Percentiles rank a stretch among this genome's conserved stretches.
Evolutionary conservation across 2,113 vertebrate species (phyloP).

Genomic region (Cynoglossus semilaevis): DNA sequence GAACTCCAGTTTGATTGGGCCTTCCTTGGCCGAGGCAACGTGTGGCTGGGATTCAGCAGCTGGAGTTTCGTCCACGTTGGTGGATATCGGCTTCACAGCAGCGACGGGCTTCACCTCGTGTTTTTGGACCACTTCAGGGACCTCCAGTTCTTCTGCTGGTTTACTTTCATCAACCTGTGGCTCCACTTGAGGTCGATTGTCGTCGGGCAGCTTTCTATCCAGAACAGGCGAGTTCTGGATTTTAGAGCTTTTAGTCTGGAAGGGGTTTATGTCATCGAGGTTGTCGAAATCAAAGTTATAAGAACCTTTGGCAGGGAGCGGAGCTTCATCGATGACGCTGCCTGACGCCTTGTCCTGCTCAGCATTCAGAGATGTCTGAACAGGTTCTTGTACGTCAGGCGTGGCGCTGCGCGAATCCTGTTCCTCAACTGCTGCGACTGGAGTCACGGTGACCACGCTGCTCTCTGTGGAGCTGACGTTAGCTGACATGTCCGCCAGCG

Average conservation of each 20-base stretch:
- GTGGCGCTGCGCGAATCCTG: conserved; percentile 6
- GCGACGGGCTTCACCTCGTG: conserved; percentile 31
- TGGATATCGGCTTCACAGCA: conserved; percentile 19
- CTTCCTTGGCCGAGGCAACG: conserved; percentile 22
- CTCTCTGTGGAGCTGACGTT: conserved; percentile 65
- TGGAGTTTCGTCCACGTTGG: neutral
- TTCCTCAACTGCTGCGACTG: conserved; percentile 8
- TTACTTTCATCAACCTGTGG: conserved; percentile 1
- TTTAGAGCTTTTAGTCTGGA: conserved; percentile 63
- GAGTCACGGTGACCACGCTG: conserved; percentile 66
- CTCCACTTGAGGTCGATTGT: neutral
- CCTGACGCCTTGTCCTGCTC: neutral
- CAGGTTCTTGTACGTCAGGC: conserved; percentile 27
- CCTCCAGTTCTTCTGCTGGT: neutral
- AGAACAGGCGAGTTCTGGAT: conserved; percentile 60
- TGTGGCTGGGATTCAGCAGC: conserved; percentile 10
- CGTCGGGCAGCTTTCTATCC: conserved; percentile 17
- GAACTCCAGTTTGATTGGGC: conserved; percentile 79
- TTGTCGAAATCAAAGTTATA: conserved; percentile 67
- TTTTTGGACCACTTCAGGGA: conserved; percentile 12
- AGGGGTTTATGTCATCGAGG: conserved; percentile 59
- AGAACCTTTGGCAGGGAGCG: conserved; percentile 37
- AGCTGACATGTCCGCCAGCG: conserved; percentile 51
- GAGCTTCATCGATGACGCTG: conserved; percentile 40
- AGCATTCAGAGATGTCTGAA: neutral